phyloP scores from a whole-genome alignment of 2,113 vertebrate species.

The Benitochromis conjunctus region DNA sequence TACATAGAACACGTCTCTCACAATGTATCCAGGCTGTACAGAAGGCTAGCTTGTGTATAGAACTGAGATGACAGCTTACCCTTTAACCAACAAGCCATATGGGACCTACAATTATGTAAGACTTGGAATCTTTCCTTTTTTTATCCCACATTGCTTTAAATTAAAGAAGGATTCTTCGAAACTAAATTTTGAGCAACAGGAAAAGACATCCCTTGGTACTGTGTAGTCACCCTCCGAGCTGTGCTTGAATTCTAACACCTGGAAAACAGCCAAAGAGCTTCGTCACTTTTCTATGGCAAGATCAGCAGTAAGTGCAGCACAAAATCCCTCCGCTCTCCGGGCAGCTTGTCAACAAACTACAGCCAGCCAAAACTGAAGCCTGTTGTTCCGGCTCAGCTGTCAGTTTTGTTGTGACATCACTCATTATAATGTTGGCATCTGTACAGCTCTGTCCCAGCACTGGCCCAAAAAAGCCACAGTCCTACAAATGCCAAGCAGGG shows the following conservation, averaged over 20 bases:
- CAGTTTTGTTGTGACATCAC: conserved; percentile 49
- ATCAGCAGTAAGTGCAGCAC: conserved; percentile 28
- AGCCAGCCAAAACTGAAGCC: conserved; percentile 36
- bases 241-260: background rate
- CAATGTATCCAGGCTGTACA: background rate
- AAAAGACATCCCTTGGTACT: background rate
- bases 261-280: conserved; percentile 6
- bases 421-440: conserved; percentile 36
- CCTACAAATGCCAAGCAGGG: conserved; percentile 1
- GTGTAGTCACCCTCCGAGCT: background rate
- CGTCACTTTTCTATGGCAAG: background rate
- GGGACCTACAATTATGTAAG: conserved; percentile 11
- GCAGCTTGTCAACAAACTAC: conserved; percentile 40
- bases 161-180: background rate
- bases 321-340: conserved; percentile 29
- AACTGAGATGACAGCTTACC: conserved; percentile 12
- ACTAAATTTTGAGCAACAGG: background rate
- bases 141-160: background rate
- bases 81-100: conserved; percentile 17
- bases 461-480: background rate
- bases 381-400: conserved; percentile 50
- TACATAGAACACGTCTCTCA: background rate
- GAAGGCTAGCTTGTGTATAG: conserved; percentile 13
- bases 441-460: conserved; percentile 1
- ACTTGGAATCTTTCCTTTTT: background rate